phyloP scores from a whole-genome alignment of 2,888 invertebrate genomes.

The Shargacucullia verbasci region DNA sequence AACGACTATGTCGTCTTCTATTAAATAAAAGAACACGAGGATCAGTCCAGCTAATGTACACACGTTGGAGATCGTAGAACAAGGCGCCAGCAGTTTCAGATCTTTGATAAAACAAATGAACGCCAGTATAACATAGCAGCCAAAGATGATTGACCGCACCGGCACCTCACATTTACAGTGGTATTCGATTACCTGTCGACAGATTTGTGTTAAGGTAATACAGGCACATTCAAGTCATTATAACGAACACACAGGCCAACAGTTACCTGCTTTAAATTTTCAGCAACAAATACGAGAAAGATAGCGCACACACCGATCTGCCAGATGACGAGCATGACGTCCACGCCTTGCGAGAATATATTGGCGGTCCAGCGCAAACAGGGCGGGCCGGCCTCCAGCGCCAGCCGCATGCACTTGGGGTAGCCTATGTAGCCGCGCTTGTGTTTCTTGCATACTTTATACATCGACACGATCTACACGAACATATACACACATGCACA shows the following conservation, averaged over 20 bases:
- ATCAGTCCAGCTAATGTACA: too few species aligned
- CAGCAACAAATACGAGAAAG: slow-evolving; percentile 94
- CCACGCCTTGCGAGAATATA: slow-evolving; percentile 86
- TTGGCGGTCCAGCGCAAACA: slow-evolving; percentile 78
- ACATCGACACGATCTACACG: slow-evolving; percentile 24
- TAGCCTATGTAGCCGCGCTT: slow-evolving; percentile 92
- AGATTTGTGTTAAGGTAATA: too few species aligned
- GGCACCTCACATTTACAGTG: too few species aligned
- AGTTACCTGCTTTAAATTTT: slow-evolving; percentile 90
- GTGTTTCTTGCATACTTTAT: slow-evolving; percentile 27
- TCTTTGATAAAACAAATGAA: too few species aligned
- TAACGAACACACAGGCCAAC: background rate
- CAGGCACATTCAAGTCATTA: too few species aligned
- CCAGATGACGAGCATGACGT: slow-evolving; percentile 91
- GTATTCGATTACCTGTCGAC: too few species aligned
- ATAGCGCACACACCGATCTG: slow-evolving; percentile 97
- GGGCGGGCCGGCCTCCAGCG: slow-evolving; percentile 91
- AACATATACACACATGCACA: background rate
- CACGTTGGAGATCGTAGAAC: too few species aligned
- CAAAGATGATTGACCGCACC: too few species aligned
- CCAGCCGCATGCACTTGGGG: slow-evolving; percentile 92
- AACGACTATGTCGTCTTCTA: slow-evolving; percentile 90
- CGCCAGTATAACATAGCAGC: too few species aligned
- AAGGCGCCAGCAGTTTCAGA: too few species aligned
- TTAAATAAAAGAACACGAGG: slow-evolving; percentile 91